Conservation (phyloP, 2,113 vertebrate species). For the Megaceryle torquata region DNA sequence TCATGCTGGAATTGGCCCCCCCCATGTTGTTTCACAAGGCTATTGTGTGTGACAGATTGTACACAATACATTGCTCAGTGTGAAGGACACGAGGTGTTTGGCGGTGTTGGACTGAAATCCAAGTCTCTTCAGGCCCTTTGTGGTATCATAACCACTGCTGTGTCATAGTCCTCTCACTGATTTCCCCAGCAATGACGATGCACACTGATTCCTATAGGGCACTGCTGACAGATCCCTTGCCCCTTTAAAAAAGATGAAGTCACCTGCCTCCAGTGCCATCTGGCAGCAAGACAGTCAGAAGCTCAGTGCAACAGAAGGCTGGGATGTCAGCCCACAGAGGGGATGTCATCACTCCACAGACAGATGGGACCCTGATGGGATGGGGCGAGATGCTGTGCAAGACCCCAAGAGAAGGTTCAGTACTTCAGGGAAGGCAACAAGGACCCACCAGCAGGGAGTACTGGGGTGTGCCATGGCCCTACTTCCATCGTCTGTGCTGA, state of each 20-base stretch:
- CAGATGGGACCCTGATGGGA: slow-evolving; percentile 72
- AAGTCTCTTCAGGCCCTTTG: background rate
- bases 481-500: background rate
- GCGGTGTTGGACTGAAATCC: background rate
- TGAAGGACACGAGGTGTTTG: background rate
- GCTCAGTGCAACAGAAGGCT: slow-evolving; percentile 73
- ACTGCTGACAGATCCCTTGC: slow-evolving; percentile 16
- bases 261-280: slow-evolving; percentile 64
- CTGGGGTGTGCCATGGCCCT: background rate
- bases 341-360: slow-evolving; percentile 60
- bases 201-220: background rate
- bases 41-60: background rate
- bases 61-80: background rate
- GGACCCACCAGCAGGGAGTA: slow-evolving; percentile 1
- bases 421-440: background rate
- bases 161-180: background rate
- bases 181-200: background rate
- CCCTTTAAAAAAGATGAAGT: slow-evolving; percentile 77
- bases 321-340: slow-evolving; percentile 62
- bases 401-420: slow-evolving; percentile 25
- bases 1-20: background rate
- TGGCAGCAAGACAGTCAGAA: slow-evolving; percentile 58
- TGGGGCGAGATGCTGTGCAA: background rate
- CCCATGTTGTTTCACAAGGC: background rate
- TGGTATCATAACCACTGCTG: background rate